These are phyloP conservation scores for Gadus chalcogrammus DNA, from an alignment of 2,113 vertebrate genomes.

Conservation along the genomic window DNA sequence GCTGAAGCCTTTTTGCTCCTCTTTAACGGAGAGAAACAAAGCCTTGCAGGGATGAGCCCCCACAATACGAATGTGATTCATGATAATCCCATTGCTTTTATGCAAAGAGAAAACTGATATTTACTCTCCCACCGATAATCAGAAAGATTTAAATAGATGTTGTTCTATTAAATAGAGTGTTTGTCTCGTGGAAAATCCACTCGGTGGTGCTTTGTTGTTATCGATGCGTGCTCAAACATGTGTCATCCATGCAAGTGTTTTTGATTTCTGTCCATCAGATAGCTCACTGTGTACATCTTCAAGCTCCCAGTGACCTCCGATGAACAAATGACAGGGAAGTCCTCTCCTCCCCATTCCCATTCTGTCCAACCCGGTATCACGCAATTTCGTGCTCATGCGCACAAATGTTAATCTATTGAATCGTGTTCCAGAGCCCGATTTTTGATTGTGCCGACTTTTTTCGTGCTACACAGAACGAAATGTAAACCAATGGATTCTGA, in stretches of 20 bases:
- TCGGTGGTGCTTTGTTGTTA: constrained; percentile 4
- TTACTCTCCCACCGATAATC: constrained; percentile 23
- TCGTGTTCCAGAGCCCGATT: too few relatives aligned
- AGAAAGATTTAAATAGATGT: constrained; percentile 17
- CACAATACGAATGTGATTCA: constrained; percentile 34
- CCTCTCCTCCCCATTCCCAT: constrained; percentile 38
- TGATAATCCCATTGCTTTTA: constrained; percentile 37
- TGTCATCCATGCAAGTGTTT: constrained; percentile 19
- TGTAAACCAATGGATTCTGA: too few relatives aligned
- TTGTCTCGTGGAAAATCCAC: constrained; percentile 20
- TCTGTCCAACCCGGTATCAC: constrained; percentile 12
- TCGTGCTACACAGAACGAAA: too few relatives aligned
- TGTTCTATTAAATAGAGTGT: constrained; percentile 21
- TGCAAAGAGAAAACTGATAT: constrained; percentile 44
- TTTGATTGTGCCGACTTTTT: too few relatives aligned
- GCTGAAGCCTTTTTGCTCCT: constrained; percentile 58
- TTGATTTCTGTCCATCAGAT: constrained; percentile 28
- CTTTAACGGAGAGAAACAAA: constrained; percentile 48
- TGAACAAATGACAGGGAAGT: constrained; percentile 58
- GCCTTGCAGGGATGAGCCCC: constrained; percentile 8
- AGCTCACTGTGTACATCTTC: constrained; percentile 32
- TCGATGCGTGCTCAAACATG: constrained; percentile 17
- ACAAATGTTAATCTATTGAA: too few relatives aligned
- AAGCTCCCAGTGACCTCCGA: constrained; percentile 47
- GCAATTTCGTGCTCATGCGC: too few relatives aligned